Evolutionary conservation across 2,797 vertebrate species (phyloP).

Genomic region (Anabacerthia variegaticeps): DNA sequence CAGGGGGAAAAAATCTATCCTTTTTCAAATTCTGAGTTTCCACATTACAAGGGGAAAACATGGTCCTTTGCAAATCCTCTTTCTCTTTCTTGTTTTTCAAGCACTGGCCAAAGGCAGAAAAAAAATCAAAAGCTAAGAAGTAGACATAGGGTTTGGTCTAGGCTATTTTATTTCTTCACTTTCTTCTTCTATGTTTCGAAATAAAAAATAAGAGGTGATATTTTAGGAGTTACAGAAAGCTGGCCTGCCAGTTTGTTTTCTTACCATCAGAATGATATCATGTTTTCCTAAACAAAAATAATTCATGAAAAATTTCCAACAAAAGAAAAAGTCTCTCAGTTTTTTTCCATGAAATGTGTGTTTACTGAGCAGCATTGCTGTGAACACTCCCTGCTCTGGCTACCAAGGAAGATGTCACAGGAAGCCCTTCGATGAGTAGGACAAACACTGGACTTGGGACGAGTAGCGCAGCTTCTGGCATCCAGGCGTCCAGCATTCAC

Average conservation of each 20-base stretch:
- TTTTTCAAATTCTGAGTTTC: neutral
- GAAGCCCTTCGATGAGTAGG: neutral
- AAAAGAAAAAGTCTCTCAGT: neutral
- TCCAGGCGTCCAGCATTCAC: neutral
- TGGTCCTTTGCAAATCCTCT: neutral
- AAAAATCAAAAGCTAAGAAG: constrained; percentile 11
- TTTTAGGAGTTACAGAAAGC: constrained; percentile 53
- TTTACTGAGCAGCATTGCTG: constrained; percentile 5
- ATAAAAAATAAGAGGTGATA: constrained; percentile 54
- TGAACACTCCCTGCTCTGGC: neutral
- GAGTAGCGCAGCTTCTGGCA: neutral
- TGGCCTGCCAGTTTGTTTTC: constrained; percentile 44
- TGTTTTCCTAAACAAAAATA: constrained; percentile 71
- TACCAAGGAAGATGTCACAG: neutral
- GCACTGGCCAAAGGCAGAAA: neutral
- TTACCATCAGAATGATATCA: constrained; percentile 66
- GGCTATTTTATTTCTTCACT: constrained; percentile 19
- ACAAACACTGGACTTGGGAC: neutral
- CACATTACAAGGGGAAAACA: neutral
- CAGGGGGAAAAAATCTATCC: neutral
- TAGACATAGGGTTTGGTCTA: neutral
- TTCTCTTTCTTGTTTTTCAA: neutral
- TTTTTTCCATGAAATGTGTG: constrained; percentile 49
- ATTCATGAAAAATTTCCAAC: constrained; percentile 52
- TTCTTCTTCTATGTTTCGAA: constrained; percentile 38